Percentiles rank a stretch among this genome's conserved stretches.
These are phyloP conservation scores for Avahi laniger DNA, from an alignment of 2,797 vertebrate species.

Conservation along the genomic window DNA sequence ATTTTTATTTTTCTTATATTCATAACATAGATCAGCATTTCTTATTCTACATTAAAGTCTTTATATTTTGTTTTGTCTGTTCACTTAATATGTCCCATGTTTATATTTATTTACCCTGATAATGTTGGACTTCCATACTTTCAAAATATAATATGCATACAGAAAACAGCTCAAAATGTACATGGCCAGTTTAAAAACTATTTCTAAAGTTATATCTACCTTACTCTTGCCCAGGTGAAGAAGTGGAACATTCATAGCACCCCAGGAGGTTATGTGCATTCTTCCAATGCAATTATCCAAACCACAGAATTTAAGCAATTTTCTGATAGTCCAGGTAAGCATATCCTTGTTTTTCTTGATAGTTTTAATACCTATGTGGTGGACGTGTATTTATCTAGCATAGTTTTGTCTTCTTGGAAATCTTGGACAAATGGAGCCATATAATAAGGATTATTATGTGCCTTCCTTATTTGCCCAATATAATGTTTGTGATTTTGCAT, in stretches of 20 bases:
- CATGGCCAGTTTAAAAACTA: background rate
- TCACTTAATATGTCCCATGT: background rate
- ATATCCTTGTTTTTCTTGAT: background rate
- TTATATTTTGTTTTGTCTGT: background rate
- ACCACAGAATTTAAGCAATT: background rate
- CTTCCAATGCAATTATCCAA: background rate
- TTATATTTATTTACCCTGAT: background rate
- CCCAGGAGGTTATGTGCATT: background rate
- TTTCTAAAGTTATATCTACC: background rate
- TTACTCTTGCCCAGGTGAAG: background rate
- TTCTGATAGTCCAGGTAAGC: background rate
- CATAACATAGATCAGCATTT: background rate
- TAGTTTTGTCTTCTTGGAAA: background rate
- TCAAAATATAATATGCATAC: background rate
- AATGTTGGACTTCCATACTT: background rate
- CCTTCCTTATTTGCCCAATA: background rate
- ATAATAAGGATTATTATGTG: background rate
- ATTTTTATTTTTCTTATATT: background rate
- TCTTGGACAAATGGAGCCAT: background rate
- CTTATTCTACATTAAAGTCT: background rate
- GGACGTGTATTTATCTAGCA: background rate
- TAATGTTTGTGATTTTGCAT: background rate
- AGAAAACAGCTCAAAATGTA: background rate
- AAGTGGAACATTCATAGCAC: background rate
- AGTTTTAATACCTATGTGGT: background rate